Evolutionary conservation across 2,888 invertebrate species (phyloP).

Genomic region (Mantis religiosa): DNA sequence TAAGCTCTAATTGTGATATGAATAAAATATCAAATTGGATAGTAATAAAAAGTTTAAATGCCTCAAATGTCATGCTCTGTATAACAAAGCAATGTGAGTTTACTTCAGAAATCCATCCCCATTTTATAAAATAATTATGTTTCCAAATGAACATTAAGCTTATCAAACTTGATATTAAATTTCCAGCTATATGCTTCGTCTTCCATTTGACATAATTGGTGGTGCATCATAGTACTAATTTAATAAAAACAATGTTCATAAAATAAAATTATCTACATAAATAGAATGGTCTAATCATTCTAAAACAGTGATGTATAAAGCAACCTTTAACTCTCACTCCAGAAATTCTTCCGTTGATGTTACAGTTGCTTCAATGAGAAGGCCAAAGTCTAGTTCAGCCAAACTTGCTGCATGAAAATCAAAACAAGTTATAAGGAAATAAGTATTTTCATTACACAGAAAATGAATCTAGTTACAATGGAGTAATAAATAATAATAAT

Average conservation of each 20-base stretch:
- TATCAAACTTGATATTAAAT: not conserved
- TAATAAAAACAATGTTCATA: not conserved
- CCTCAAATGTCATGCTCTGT: not conserved
- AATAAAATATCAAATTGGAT: not conserved
- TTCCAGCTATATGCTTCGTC: not conserved
- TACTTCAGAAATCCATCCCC: too few relatives aligned
- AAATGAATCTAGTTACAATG: too few relatives aligned
- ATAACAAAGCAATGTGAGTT: not conserved
- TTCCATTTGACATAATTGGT: not conserved
- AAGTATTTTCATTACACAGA: not conserved
- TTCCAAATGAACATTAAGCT: not conserved
- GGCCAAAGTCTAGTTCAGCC: constrained; percentile 78
- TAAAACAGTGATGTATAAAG: not conserved
- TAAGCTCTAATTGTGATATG: not conserved
- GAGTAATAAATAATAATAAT: too few relatives aligned
- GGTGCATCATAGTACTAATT: not conserved
- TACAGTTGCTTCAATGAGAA: constrained; percentile 78
- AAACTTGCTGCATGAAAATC: constrained; percentile 58
- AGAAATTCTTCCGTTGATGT: constrained; percentile 56
- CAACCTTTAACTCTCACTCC: not conserved
- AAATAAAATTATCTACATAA: not conserved
- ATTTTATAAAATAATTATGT: not conserved
- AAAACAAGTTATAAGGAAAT: not conserved
- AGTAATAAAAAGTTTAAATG: not conserved
- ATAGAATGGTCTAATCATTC: not conserved